phyloP scores from a whole-genome alignment of 1,140 invertebrate genomes.

The Hyphantria cunea region DNA sequence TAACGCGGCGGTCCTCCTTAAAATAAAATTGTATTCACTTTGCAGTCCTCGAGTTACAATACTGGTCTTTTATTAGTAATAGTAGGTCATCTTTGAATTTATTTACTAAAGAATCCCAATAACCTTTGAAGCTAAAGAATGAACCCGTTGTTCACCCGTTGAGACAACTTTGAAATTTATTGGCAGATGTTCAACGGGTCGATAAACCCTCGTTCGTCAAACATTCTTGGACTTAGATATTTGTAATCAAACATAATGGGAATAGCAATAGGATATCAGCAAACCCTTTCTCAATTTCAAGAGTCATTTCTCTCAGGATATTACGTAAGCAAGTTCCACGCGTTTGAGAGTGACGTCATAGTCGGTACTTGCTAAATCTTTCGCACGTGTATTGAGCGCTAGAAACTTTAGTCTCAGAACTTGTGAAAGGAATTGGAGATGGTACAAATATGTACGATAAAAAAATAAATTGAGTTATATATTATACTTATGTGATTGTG shows the following conservation, averaged over 20 bases:
- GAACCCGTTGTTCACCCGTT: too few species aligned
- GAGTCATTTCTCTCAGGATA: slow-evolving; percentile 4
- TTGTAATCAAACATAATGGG: slow-evolving; percentile 8
- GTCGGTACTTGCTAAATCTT: slow-evolving; percentile 10
- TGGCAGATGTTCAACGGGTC: not conserved
- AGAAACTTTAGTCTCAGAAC: slow-evolving; percentile 9
- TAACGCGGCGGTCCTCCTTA: too few species aligned
- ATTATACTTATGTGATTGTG: too few species aligned
- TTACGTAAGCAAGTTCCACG: slow-evolving; percentile 8
- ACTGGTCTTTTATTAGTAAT: too few species aligned
- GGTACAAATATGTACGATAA: not conserved
- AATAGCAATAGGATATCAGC: slow-evolving; percentile 14
- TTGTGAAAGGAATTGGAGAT: not conserved
- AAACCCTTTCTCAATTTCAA: slow-evolving; percentile 17
- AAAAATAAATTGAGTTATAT: too few species aligned
- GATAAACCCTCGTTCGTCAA: not conserved
- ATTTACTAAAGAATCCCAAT: too few species aligned
- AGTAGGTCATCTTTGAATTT: too few species aligned
- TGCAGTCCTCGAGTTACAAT: too few species aligned
- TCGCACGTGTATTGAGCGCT: not conserved
- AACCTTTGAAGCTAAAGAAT: too few species aligned
- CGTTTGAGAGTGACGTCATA: slow-evolving; percentile 13
- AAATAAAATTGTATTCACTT: too few species aligned
- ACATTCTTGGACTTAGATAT: not conserved
- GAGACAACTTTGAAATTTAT: not conserved